phyloP scores from a whole-genome alignment of 2,888 invertebrate species.

The Meliscaeva auricollis region DNA sequence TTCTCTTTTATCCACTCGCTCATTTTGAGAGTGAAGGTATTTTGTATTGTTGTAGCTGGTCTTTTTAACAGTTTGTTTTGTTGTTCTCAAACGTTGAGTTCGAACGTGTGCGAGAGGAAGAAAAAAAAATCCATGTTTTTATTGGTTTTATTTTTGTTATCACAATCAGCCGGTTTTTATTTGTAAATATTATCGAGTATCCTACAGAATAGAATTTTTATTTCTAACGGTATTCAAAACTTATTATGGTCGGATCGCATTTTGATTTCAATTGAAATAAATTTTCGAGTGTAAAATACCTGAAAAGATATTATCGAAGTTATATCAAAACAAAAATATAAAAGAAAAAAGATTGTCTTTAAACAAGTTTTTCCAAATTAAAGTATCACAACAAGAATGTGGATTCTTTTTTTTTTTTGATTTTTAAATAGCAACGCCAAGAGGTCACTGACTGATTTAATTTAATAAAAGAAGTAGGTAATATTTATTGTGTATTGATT shows the following conservation, averaged over 20 bases:
- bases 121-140: constrained; percentile 22
- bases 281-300: background rate
- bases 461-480: background rate
- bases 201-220: background rate
- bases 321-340: background rate
- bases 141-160: constrained; percentile 21
- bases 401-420: background rate
- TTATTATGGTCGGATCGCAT: no score
- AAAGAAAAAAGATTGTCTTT: background rate
- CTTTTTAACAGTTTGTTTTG: constrained; percentile 10
- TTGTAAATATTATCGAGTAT: constrained; percentile 21
- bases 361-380: constrained; percentile 11
- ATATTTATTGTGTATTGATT: background rate
- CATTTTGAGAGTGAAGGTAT: background rate
- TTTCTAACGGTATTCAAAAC: background rate
- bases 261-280: background rate
- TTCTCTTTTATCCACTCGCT: background rate
- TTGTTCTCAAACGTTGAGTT: constrained; percentile 51
- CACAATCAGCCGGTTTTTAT: constrained; percentile 36
- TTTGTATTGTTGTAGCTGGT: constrained; percentile 7
- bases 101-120: constrained; percentile 2
- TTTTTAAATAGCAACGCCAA: background rate
- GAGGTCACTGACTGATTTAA: constrained; percentile 30
- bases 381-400: constrained; percentile 12
- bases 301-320: background rate